Evolutionary conservation across 1,140 invertebrate genomes (phyloP), one percentile per base, ranked within the genome.

Genomic region (Polypedilum pembai): DNA sequence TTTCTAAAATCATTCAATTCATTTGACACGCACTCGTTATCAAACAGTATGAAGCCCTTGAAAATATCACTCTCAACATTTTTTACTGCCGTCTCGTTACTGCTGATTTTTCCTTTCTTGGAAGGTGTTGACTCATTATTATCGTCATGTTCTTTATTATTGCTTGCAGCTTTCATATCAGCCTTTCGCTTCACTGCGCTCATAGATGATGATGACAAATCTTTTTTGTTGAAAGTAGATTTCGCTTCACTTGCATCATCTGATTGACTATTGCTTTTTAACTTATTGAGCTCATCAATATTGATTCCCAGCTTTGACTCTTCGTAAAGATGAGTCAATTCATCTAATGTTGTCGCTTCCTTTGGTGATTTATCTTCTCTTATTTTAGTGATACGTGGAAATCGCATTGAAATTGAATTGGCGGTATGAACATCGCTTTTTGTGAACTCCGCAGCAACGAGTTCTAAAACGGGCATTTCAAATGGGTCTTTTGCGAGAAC

Each of bases 361-460:
- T 92, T 82, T 88, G 93, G 95, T 73, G 86, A 83, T 84, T 97
- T 97, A 79, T 97, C 95, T 76, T 88, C 82, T 69, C 94, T 85
- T 74, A 95, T 89, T 76, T 88, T 88, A 1, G 93, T 93, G 0
- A 97, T 91, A 76, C 95, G 85, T 4, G 95, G 95, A 85, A 98
- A 98, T 77, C 95, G 84, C 72, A 98, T 94, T 3, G 94, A 96
- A 78, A 97, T 96, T 5, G 94, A 93, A 80, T 91, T 88, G 2
- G 94, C 94, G 4, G 94, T 96, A 79, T 98, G 95, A 17, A 91
- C 86, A 73, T 94, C 91, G 3, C 86, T 85, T 80, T 94, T 89
- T 8, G 92, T 94, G 77, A 97, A 93, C 83, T 98, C 94, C 0
- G 95, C 94, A 0, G 94, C 95, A 1, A 92, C 92, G 41, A 98